Evolutionary conservation across 2,797 vertebrate species (phyloP).

Genomic region (Girardinus metallicus): DNA sequence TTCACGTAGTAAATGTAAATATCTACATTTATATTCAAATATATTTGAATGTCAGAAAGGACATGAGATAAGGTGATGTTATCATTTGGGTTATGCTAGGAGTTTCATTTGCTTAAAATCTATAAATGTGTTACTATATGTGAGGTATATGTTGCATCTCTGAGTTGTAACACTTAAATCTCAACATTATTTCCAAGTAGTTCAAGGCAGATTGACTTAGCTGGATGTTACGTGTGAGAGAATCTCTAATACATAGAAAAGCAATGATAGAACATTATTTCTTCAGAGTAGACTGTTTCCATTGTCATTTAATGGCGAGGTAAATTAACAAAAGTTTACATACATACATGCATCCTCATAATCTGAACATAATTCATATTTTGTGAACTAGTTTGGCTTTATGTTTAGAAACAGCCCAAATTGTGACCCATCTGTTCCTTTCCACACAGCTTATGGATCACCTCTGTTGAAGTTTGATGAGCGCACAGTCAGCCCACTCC

Average conservation of each 20-base stretch:
- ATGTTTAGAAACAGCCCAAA: background rate
- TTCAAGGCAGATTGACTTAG: background rate
- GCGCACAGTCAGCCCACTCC: constrained; percentile 86
- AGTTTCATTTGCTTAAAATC: background rate
- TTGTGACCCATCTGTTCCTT: background rate
- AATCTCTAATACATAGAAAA: background rate
- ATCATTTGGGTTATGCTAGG: background rate
- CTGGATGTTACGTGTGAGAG: background rate
- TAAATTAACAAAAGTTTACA: background rate
- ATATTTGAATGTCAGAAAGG: background rate
- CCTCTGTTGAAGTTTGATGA: constrained; percentile 83
- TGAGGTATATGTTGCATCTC: background rate
- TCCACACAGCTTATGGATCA: constrained; percentile 70
- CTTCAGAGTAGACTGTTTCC: background rate
- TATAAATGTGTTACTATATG: background rate
- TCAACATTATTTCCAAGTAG: background rate
- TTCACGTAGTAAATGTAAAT: background rate
- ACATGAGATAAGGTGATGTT: background rate
- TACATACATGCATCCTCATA: background rate
- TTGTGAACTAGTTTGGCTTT: background rate
- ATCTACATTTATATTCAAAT: background rate
- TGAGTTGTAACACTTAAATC: background rate
- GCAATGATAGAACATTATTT: background rate
- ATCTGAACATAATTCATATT: background rate
- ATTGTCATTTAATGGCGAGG: background rate